Evolutionary conservation across 2,888 invertebrate species (phyloP).

Genomic region (Sussaba pulchella): DNA sequence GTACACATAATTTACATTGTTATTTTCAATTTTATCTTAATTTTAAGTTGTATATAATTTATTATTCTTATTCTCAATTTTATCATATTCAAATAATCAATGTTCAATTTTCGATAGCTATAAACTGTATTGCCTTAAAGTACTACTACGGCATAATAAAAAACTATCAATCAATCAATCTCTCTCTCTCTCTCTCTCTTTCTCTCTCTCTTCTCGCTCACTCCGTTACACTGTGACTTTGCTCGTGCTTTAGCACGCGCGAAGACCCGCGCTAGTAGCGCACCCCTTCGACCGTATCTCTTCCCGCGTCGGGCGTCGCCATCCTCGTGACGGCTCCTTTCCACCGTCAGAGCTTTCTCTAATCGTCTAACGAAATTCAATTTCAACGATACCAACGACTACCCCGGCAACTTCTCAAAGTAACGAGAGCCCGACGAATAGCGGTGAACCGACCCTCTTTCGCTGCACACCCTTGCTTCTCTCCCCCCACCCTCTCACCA

Average conservation of each 20-base stretch:
- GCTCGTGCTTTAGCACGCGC: slow-evolving; percentile 1
- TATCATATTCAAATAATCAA: no score
- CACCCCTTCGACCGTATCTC: neutral
- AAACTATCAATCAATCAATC: no score
- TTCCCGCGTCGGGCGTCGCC: neutral
- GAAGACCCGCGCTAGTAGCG: neutral
- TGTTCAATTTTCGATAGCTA: no score
- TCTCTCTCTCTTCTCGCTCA: neutral
- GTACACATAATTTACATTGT: no score
- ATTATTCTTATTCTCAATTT: no score
- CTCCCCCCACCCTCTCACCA: neutral
- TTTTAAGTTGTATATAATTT: no score
- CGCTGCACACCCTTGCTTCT: slow-evolving; percentile 8
- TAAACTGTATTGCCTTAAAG: no score
- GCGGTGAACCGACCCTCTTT: slow-evolving; percentile 36
- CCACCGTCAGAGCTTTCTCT: slow-evolving; percentile 51
- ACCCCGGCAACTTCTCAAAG: slow-evolving; percentile 58
- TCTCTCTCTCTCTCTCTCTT: no score
- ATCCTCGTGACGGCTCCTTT: slow-evolving; percentile 3
- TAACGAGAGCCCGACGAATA: slow-evolving; percentile 44
- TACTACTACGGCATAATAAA: no score
- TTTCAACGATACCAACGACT: slow-evolving; percentile 63
- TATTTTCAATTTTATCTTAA: no score
- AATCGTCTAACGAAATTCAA: slow-evolving; percentile 67
- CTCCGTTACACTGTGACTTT: neutral